Percentiles rank a stretch among this genome's conserved stretches.
Evolutionary conservation across 2,113 vertebrate genomes (phyloP).

Genomic region (Mesocricetus auratus): DNA sequence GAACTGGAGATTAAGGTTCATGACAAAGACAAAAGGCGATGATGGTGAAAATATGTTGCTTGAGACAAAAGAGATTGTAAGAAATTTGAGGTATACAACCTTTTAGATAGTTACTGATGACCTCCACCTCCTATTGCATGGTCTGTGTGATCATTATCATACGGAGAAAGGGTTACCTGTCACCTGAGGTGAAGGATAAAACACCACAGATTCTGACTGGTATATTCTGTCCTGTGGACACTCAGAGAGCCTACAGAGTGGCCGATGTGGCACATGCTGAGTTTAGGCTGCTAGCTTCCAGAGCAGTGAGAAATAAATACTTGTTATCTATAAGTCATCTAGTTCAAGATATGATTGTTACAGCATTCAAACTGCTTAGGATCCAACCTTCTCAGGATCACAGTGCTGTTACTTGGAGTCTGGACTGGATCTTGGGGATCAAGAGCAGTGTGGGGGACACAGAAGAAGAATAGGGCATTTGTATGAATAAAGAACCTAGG

Average conservation of each 20-base stretch:
- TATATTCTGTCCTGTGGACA: neutral
- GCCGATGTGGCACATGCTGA: neutral
- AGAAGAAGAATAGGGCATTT: neutral
- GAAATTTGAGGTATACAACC: neutral
- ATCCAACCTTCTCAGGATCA: neutral
- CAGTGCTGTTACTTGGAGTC: neutral
- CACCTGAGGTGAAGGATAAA: neutral
- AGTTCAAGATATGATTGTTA: neutral
- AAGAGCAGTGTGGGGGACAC: neutral
- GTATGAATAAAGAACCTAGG: neutral
- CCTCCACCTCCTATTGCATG: neutral
- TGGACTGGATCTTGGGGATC: neutral
- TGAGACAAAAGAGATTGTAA: neutral
- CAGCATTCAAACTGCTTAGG: neutral
- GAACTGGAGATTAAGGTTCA: neutral
- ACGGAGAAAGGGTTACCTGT: neutral
- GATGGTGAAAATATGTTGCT: neutral
- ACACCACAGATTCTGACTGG: neutral
- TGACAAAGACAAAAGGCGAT: neutral
- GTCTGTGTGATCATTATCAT: neutral
- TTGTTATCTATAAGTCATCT: neutral
- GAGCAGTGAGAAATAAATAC: neutral
- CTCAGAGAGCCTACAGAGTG: neutral
- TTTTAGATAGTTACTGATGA: neutral
- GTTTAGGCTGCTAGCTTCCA: neutral